Evolutionary conservation across 2,888 invertebrate genomes (phyloP).

Genomic region (Caenorhabditis drosophilae): DNA sequence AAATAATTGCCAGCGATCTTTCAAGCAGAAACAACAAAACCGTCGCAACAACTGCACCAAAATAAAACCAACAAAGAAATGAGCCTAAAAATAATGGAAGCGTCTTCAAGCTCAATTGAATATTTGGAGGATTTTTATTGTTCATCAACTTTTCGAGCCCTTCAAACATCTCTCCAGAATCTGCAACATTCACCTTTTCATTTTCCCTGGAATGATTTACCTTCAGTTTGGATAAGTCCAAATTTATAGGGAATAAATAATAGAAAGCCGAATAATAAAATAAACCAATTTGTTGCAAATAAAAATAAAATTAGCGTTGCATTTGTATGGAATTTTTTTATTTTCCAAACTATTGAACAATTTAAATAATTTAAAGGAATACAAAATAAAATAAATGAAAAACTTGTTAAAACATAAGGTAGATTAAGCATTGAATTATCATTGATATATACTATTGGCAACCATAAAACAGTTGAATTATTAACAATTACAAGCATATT

Average conservation of each 20-base stretch:
- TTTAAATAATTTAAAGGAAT: not conserved
- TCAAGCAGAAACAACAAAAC: constrained; percentile 12
- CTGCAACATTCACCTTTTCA: not conserved
- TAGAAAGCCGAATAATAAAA: constrained; percentile 4
- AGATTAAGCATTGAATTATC: too few relatives aligned
- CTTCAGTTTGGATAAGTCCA: constrained; percentile 9
- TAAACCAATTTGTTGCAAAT: constrained; percentile 11
- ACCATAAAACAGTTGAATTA: too few relatives aligned
- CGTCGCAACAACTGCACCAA: constrained; percentile 5
- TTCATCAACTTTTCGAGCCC: not conserved
- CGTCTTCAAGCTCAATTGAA: not conserved
- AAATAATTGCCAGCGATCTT: constrained; percentile 11
- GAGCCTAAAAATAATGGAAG: constrained; percentile 10
- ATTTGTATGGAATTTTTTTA: constrained; percentile 21
- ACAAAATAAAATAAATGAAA: too few relatives aligned
- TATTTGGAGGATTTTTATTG: not conserved
- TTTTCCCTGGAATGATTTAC: constrained; percentile 2
- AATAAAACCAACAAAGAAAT: constrained; percentile 16
- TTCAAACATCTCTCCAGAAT: not conserved
- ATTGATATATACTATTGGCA: too few relatives aligned
- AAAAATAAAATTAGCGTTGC: constrained; percentile 9
- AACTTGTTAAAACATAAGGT: too few relatives aligned
- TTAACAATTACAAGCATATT: too few relatives aligned
- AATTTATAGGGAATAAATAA: constrained; percentile 17
- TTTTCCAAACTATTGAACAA: constrained; percentile 3